Evolutionary conservation across 53 echinoderm and acorn worm genomes (phyloP).

Genomic region (Paracentrotus lividus): DNA sequence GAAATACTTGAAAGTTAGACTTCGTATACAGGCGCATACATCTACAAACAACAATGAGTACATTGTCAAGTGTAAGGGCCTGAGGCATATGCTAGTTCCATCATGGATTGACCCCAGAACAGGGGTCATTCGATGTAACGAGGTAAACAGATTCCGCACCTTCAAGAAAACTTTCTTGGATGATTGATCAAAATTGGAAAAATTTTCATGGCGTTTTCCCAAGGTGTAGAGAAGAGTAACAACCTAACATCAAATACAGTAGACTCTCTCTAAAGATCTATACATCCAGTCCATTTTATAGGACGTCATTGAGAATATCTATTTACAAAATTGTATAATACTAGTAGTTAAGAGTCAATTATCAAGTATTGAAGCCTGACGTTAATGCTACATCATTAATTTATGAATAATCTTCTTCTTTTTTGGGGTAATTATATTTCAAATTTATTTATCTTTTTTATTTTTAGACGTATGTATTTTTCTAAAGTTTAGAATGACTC

Average conservation of each 20-base stretch:
- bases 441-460: too few relatives aligned
- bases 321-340: background rate
- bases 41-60: slow-evolving; percentile 40
- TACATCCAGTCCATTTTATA: background rate
- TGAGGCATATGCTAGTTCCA: slow-evolving; percentile 51
- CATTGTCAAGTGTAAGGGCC: slow-evolving; percentile 67
- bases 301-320: background rate
- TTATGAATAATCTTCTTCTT: too few relatives aligned
- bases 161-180: slow-evolving; percentile 61
- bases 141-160: slow-evolving; percentile 58
- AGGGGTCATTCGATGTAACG: slow-evolving; percentile 37
- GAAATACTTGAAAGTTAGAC: background rate
- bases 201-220: slow-evolving; percentile 47
- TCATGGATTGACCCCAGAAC: background rate
- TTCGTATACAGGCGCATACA: background rate
- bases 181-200: slow-evolving; percentile 69
- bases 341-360: too few relatives aligned
- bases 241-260: slow-evolving; percentile 28
- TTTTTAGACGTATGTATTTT: too few relatives aligned
- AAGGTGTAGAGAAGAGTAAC: slow-evolving; percentile 46
- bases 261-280: background rate
- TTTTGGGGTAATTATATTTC: too few relatives aligned
- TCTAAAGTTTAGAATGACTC: too few relatives aligned
- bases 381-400: too few relatives aligned
- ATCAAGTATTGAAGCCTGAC: too few relatives aligned